Percentiles rank a stretch among this genome's conserved stretches.
These are phyloP conservation scores for Platycnemis pennipes DNA, from an alignment of 2,888 invertebrate species.

Conservation along the genomic window DNA sequence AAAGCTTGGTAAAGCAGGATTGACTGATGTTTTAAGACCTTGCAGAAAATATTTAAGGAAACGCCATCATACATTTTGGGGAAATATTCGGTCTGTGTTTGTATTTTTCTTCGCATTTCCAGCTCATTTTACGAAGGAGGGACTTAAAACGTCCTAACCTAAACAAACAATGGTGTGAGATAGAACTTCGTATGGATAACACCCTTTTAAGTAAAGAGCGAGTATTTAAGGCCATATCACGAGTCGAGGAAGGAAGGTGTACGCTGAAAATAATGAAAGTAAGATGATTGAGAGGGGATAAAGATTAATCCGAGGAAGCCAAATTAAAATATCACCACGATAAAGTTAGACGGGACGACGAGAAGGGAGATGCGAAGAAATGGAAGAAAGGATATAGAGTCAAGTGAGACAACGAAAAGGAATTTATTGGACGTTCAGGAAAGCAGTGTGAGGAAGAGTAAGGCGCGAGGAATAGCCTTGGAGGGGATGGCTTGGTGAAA, in stretches of 20 bases:
- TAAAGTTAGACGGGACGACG: background rate
- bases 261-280: background rate
- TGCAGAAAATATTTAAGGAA: no score
- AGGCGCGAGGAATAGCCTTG: background rate
- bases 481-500: background rate
- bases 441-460: background rate
- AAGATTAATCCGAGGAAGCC: constrained; percentile 24
- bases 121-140: background rate
- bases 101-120: no score
- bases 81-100: no score
- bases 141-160: no score
- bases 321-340: background rate
- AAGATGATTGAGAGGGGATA: constrained; percentile 27
- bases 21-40: no score
- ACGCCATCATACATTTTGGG: no score
- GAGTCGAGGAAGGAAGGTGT: background rate
- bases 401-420: constrained; percentile 55
- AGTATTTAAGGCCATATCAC: background rate
- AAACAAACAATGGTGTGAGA: no score
- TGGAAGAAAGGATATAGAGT: constrained; percentile 18
- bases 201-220: background rate
- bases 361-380: background rate
- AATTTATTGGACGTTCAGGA: constrained; percentile 56
- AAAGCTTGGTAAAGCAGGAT: no score
- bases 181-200: no score